Conservation (phyloP, 2,113 vertebrate genomes). For the Nestor notabilis region DNA sequence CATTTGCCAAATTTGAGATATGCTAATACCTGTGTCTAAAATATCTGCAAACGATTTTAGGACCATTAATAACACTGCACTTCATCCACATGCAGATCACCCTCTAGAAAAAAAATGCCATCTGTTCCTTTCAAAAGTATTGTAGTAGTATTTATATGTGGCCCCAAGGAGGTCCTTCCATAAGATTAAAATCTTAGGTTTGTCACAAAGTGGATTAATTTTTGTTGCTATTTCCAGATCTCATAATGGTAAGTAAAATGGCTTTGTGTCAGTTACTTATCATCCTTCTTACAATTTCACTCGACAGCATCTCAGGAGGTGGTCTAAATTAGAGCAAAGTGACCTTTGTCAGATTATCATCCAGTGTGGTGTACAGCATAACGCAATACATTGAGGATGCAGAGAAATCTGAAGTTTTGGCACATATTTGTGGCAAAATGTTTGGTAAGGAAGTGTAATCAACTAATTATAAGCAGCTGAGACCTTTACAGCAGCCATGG, state of each 20-base stretch:
- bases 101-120: not conserved
- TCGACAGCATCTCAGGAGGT: not conserved
- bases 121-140: conserved; percentile 3
- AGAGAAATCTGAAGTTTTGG: not conserved
- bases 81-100: conserved; percentile 13
- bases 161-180: not conserved
- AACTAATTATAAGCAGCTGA: not conserved
- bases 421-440: not conserved
- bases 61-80: conserved; percentile 19
- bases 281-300: not conserved
- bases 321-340: not conserved
- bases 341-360: not conserved
- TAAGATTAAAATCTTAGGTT: conserved; percentile 34
- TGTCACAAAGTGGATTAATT: conserved; percentile 23
- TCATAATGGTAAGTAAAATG: not conserved
- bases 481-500: not conserved
- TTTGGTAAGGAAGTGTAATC: not conserved
- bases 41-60: conserved; percentile 24
- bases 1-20: not conserved
- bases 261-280: not conserved
- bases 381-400: not conserved
- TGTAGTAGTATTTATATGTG: not conserved
- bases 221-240: not conserved
- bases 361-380: not conserved
- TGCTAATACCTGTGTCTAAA: conserved; percentile 32